Base-by-base conservation (phyloP, 2,113 vertebrate genomes). In the Lasiurus cinereus region DNA sequence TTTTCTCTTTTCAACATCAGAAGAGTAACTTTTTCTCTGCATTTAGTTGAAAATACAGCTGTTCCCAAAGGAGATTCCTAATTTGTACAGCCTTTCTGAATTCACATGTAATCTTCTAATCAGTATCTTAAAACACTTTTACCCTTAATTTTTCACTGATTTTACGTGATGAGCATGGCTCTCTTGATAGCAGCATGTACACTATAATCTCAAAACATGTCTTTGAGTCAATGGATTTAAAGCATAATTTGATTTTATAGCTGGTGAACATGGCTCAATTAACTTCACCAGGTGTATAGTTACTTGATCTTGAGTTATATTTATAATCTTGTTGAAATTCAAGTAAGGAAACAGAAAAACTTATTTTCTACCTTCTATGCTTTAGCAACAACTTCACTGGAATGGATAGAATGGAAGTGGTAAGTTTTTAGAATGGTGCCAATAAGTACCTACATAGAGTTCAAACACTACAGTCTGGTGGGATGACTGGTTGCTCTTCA, bases 121-220 rank as follows among this genome's bases (percentile, higher is more conserved):
- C 97, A 97, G 95, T 78, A 85, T 96, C 96, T 97, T 97, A 88
- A 97, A 95, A 97, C 93, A 96, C 39, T 97, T 97, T 92, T 86
- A 88, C 36, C 31, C 92, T 90, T 97, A 97, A 97, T 97, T 97
- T 97, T 97, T 96, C 88, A 74, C 92, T 96, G 96, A 39, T 39
- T 39, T 39, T 39, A 39, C 46, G 83, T 96, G 94, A 97, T 96
- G 94, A 97, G 93, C 82, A 29, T 82, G 46, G 69, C 80, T 96
- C 67, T 95, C 88, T 88, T 96, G 95, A 95, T 93, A 85, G 88
- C 76, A 78, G 95, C 69, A 94, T n/a, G 80, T 56, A 93, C 48
- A 91, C 84, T 80, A 84, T 92, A 93, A 96, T 96, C 93, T 92
- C 90, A 93, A 95, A 97, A 95, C 85, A 79, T 87, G 90, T 93